Evolutionary conservation across 2,797 vertebrate genomes (phyloP).

Genomic region (Yasuhikotakia modesta): DNA sequence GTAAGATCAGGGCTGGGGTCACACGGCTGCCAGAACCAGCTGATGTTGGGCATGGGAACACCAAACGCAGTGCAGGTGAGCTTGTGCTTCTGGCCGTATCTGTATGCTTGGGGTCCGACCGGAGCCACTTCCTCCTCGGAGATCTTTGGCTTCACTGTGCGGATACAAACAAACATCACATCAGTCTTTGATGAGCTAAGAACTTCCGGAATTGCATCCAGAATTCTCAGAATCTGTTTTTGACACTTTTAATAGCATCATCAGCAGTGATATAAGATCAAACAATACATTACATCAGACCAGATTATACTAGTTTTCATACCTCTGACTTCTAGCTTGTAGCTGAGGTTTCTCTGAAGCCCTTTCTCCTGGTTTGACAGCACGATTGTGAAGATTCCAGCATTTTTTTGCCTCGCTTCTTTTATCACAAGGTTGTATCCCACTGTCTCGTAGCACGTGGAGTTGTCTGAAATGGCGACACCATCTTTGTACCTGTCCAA

Average conservation of each 20-base stretch:
- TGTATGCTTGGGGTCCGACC: slow-evolving; percentile 67
- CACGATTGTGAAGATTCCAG: slow-evolving; percentile 83
- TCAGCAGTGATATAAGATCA: no score
- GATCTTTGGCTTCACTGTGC: slow-evolving; percentile 85
- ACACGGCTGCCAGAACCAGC: slow-evolving; percentile 84
- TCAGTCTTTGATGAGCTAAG: slow-evolving; percentile 58
- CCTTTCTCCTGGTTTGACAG: slow-evolving; percentile 72
- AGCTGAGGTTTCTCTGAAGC: slow-evolving; percentile 80
- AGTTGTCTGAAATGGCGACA: slow-evolving; percentile 74
- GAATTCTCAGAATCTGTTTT: slow-evolving; percentile 48
- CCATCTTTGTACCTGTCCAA: slow-evolving; percentile 86
- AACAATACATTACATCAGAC: no score
- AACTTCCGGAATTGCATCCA: slow-evolving; percentile 65
- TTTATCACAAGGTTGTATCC: slow-evolving; percentile 75
- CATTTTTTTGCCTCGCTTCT: slow-evolving; percentile 76
- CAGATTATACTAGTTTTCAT: slow-evolving; percentile 58
- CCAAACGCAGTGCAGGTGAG: slow-evolving; percentile 83
- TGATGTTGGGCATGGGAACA: slow-evolving; percentile 75
- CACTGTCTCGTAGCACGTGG: slow-evolving; percentile 76
- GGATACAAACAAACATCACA: slow-evolving; percentile 24
- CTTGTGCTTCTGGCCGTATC: slow-evolving; percentile 69
- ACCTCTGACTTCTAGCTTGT: slow-evolving; percentile 82
- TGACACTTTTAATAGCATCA: no score
- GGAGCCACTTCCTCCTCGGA: slow-evolving; percentile 77
- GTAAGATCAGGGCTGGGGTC: slow-evolving; percentile 38